Evolutionary conservation across 2,113 vertebrate genomes (phyloP), one percentile per base, ranked within the genome.

Genomic region (Thymallus thymallus): DNA sequence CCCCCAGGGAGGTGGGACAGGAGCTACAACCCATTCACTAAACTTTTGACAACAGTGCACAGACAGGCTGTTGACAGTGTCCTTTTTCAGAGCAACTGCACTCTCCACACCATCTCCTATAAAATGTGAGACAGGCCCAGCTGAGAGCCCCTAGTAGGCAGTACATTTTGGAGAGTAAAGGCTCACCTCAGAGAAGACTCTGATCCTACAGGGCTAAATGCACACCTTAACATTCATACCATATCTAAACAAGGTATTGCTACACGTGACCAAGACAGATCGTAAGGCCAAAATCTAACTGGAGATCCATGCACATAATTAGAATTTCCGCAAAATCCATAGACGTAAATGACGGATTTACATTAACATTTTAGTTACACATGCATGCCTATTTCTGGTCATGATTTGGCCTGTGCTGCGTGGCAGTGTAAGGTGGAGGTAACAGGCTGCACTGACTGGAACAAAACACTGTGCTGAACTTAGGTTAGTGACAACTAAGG

Each of bases 381-480:
- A 55, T n/a, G n/a, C n/a, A n/a, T n/a, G n/a, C n/a, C n/a, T n/a
- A n/a, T 61, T 22, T 61, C 18, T 10, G 14, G 13, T 14, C 65
- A 23, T 68, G 68, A 78, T 84, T 79, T 84, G 76, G 72, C 72
- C 77, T 23, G 12, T 6, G 68, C 26, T 61, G 20, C 67, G 72
- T 71, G 75, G 67, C 51, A 51, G 75, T 2, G 1, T 18, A 48
- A 26, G 51, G 56, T 68, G 64, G 76, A 26, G 26, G 70, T 6
- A 35, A 63, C n/a, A 9, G n/a, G 24, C 62, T 69, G 3, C 5
- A 70, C 69, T 24, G n/a, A 69, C 45, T 68, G 68, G 60, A 63
- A 68, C 63, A 75, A 41, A 61, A 60, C 18, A 24, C 22, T 32
- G 56, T 68, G 74, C 32, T 22, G 20, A 29, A 51, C 2, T 4